Base-by-base conservation (phyloP, 2,113 vertebrate genomes). In the Silurus glanis region DNA sequence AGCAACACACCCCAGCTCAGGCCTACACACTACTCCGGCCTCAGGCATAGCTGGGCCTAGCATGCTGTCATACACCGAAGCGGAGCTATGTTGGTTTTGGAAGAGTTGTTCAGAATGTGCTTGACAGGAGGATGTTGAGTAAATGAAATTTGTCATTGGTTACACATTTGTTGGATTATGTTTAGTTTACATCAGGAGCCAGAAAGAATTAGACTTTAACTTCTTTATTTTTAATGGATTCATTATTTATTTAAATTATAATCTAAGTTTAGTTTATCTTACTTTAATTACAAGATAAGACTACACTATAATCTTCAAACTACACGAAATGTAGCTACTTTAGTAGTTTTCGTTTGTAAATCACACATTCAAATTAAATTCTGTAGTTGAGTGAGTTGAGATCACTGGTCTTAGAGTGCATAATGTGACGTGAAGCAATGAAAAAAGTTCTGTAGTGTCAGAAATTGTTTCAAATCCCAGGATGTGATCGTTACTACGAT, bases 1-100 rank as follows among this genome's bases (percentile, higher is more conserved):
- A 59, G 88, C 87, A 86, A 83, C 91, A 93, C 93, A 95, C 94
- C 94, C 94, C 92, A 93, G 91, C 92, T 93, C 90, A 93, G 92
- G 92, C 90, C 88, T 84, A 87, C 91, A 90, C 90, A 90, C 84
- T 66, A 91, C 91, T 91, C 81, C 85, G 67, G 91, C 94, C 92
- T 90, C 86, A 37, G 90, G 94, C 93, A 53, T 55, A 71, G 85
- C 80, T 72, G 4, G 90, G 90, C 90, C 89, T 90, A 62, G 13
- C 76, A 86, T 86, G 25, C 83, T 82, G 82, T 82, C 85, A 87
- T 47, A 80, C 87, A 86, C 81, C 85, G 74, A 53, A 86, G 62
- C 74, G 78, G 67, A 82, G 86, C 23, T 86, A 56, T 88, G 90
- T 88, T 92, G 89, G 92, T 90, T 78, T 86, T 80, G 89, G 79